A percentile compares a stretch with the other conserved stretches of the same genome.
Conservation (phyloP, 2,113 vertebrate genomes). For the Triplophysa rosa region DNA sequence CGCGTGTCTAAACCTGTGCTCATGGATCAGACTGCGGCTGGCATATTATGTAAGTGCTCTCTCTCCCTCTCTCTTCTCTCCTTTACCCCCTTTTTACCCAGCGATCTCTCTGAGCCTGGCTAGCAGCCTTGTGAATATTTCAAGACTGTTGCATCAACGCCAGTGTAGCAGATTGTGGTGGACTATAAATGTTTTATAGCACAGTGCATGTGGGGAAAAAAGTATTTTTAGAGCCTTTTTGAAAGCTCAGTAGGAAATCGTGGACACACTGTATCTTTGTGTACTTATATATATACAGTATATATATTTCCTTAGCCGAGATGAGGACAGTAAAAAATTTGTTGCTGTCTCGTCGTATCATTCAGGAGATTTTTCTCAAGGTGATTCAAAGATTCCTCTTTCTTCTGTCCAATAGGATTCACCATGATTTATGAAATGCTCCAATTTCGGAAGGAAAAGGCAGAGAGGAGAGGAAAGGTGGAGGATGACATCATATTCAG, state of each 20-base stretch:
- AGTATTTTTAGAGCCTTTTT: conserved; percentile 73
- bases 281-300: background rate
- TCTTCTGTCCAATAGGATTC: conserved; percentile 30
- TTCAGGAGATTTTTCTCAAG: conserved; percentile 43
- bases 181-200: conserved; percentile 81
- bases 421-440: conserved; percentile 51
- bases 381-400: conserved; percentile 48
- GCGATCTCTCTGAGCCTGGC: conserved; percentile 36
- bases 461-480: conserved; percentile 24
- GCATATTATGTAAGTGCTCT: conserved; percentile 53
- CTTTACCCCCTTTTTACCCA: conserved; percentile 9
- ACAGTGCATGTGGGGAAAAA: conserved; percentile 75
- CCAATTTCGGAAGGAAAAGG: conserved; percentile 31
- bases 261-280: conserved; percentile 32
- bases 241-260: conserved; percentile 50
- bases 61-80: background rate
- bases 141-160: conserved; percentile 59
- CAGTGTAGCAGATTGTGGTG: conserved; percentile 67
- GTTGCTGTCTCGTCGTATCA: conserved; percentile 19
- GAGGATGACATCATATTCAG: conserved; percentile 14
- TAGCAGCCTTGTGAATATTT: conserved; percentile 58
- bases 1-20: conserved; percentile 38
- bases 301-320: background rate
- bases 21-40: conserved; percentile 35
- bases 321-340: conserved; percentile 20